A percentile compares a stretch with the other conserved stretches of the same genome.
These are phyloP conservation scores for Piprites chloris DNA, from an alignment of 2,113 vertebrate genomes.

Conservation along the genomic window DNA sequence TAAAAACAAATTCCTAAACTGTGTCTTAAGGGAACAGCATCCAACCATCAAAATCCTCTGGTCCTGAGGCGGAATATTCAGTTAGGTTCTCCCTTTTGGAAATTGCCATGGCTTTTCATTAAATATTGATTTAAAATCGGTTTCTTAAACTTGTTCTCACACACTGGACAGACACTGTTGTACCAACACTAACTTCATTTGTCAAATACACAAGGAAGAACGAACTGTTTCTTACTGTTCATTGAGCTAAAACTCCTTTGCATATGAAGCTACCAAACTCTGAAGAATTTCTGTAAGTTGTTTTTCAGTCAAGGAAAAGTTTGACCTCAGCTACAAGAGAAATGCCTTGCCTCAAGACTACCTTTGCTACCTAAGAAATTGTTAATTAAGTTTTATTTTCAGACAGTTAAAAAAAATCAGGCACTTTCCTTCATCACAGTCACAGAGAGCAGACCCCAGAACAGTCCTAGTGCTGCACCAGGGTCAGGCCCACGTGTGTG, in stretches of 20 bases:
- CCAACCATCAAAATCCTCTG: background rate
- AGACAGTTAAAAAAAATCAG: background rate
- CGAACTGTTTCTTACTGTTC: background rate
- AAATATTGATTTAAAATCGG: background rate
- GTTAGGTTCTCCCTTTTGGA: background rate
- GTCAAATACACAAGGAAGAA: background rate
- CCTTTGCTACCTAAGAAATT: background rate
- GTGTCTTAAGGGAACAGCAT: background rate
- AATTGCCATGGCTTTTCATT: background rate
- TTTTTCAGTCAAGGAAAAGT: background rate
- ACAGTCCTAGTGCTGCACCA: background rate
- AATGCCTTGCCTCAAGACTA: background rate
- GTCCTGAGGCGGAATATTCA: background rate
- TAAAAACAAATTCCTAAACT: background rate
- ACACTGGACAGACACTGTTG: background rate
- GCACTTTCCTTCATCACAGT: background rate
- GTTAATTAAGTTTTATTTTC: background rate
- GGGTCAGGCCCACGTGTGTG: background rate
- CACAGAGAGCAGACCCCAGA: fast-evolving
- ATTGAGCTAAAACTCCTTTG: background rate
- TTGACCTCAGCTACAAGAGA: background rate
- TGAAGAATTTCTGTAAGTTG: background rate
- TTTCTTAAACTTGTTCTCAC: background rate
- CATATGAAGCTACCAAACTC: background rate
- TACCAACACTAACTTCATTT: background rate